Conservation (phyloP, 1,140 invertebrate genomes). For the Trinorchestia longiramus region DNA sequence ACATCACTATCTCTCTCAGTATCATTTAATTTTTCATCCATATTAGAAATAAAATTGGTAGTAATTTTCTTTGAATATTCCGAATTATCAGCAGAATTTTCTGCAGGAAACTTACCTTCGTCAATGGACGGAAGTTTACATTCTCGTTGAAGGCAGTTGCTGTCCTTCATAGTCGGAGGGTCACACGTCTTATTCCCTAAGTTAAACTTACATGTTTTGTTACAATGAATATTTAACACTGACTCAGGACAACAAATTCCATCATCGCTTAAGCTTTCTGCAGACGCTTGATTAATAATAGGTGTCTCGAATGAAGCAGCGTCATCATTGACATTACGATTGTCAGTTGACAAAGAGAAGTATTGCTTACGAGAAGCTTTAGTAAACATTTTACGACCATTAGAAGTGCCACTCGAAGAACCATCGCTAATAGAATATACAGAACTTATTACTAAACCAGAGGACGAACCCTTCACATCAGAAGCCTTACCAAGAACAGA, state of each 20-base stretch:
- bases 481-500: neutral
- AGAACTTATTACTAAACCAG: neutral
- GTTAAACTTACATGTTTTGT: neutral
- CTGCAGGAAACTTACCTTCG: neutral
- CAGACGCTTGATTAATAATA: neutral
- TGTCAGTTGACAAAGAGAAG: constrained; percentile 9
- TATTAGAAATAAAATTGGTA: neutral
- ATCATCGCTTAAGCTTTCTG: neutral
- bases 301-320: neutral
- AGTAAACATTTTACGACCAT: constrained; percentile 20
- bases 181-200: neutral
- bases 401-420: constrained; percentile 17
- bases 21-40: neutral
- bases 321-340: neutral
- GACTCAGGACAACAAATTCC: neutral
- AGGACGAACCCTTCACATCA: neutral
- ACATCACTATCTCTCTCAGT: neutral
- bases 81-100: neutral
- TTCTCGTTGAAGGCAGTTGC: neutral
- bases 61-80: neutral
- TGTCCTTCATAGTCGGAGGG: neutral
- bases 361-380: constrained; percentile 49
- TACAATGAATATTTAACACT: neutral
- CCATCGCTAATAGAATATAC: neutral
- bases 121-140: no score